phyloP scores from a whole-genome alignment of 1,140 invertebrate genomes.

The Ptiloglossa arizonensis region DNA sequence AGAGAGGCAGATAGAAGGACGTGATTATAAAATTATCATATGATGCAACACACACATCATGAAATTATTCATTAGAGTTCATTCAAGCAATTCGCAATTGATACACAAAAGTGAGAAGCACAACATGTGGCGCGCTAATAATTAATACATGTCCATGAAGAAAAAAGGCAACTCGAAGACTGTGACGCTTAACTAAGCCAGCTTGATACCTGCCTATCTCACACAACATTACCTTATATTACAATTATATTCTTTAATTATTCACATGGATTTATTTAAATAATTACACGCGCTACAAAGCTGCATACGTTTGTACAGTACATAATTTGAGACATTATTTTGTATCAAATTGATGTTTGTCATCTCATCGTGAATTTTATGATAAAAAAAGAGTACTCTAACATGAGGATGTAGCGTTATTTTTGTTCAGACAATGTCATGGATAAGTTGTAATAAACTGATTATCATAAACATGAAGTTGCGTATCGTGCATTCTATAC shows the following conservation, averaged over 20 bases:
- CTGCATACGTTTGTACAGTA: conserved; percentile 71
- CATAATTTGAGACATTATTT: conserved; percentile 70
- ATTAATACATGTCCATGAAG: conserved; percentile 57
- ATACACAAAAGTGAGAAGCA: conserved; percentile 52
- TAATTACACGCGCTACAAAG: conserved; percentile 62
- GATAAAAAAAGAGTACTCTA: conserved; percentile 61
- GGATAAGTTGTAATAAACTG: conserved; percentile 76
- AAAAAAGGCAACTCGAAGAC: conserved; percentile 73
- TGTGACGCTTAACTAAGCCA: conserved; percentile 77
- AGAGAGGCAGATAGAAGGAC: conserved; percentile 44
- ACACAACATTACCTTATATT: conserved; percentile 74
- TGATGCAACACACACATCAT: conserved; percentile 52
- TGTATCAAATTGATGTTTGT: conserved; percentile 74
- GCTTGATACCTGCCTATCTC: conserved; percentile 81
- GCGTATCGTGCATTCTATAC: conserved; percentile 69
- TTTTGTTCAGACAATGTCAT: conserved; percentile 74
- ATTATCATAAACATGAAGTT: conserved; percentile 70
- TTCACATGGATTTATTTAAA: conserved; percentile 65
- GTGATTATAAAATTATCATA: conserved; percentile 56
- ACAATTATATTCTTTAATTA: conserved; percentile 70
- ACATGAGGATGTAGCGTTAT: conserved; percentile 72
- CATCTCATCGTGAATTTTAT: conserved; percentile 70
- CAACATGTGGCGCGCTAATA: conserved; percentile 49
- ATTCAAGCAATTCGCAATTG: conserved; percentile 50
- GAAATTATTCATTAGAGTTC: conserved; percentile 60